phyloP scores from a whole-genome alignment of 1,140 invertebrate genomes.

The Pemphigus obesinymphae region DNA sequence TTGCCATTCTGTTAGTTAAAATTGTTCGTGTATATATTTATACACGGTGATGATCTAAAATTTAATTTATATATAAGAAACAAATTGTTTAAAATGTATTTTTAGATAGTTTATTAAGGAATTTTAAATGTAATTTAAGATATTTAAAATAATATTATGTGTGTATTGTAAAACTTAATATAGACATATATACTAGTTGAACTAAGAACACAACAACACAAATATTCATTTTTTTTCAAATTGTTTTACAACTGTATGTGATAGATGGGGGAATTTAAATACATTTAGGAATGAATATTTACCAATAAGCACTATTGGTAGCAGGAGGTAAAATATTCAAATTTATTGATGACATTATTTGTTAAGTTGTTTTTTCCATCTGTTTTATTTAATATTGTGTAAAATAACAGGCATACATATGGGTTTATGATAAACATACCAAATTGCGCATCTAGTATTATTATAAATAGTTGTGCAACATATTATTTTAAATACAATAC shows the following conservation, averaged over 20 bases:
- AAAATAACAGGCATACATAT: neutral
- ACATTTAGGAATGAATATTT: neutral
- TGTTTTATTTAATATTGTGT: neutral
- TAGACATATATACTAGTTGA: neutral
- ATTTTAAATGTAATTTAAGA: neutral
- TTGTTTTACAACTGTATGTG: no score
- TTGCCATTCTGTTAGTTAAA: no score
- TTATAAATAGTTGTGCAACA: neutral
- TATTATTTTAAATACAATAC: conserved; percentile 43
- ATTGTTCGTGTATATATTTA: no score
- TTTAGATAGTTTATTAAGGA: no score
- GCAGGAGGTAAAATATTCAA: neutral
- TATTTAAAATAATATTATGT: neutral
- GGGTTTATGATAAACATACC: neutral
- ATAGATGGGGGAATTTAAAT: neutral
- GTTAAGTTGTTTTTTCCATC: neutral
- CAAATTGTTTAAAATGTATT: neutral
- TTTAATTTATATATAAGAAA: neutral
- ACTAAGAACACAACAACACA: neutral
- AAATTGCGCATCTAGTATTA: neutral
- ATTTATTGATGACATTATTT: neutral
- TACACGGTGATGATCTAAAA: no score
- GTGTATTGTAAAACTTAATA: neutral
- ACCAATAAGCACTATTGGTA: neutral
- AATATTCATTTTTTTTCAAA: neutral